These are phyloP conservation scores for Aspidiotus rigidus DNA, from an alignment of 2,888 invertebrate species.

Conservation along the genomic window DNA sequence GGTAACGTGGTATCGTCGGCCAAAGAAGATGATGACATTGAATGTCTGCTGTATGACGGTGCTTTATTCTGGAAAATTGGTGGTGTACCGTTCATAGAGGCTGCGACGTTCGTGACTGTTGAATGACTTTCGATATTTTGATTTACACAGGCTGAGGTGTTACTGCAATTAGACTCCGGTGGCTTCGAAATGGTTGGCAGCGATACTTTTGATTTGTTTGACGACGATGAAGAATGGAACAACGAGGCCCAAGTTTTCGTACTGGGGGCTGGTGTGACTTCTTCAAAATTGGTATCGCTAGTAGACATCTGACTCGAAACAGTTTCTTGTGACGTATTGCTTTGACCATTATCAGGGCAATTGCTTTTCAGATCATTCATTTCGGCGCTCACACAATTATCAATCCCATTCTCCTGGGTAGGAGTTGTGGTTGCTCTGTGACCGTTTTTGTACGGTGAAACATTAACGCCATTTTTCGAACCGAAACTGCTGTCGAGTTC, in stretches of 20 bases:
- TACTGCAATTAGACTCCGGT: neutral
- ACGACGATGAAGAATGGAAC: conserved; percentile 22
- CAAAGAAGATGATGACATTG: conserved; percentile 11
- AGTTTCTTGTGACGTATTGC: conserved; percentile 10
- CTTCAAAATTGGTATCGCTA: conserved; percentile 7
- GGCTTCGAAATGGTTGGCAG: neutral
- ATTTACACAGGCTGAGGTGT: neutral
- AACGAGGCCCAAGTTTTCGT: conserved; percentile 30
- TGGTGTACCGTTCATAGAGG: conserved; percentile 24
- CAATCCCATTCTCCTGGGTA: neutral
- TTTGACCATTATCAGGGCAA: conserved; percentile 9
- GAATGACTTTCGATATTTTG: conserved; percentile 9
- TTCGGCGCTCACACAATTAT: neutral
- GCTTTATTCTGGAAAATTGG: neutral
- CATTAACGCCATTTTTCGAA: neutral
- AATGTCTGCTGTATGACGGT: neutral
- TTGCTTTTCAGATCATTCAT: neutral
- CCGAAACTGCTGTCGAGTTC: neutral
- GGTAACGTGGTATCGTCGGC: conserved; percentile 24
- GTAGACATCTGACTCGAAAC: neutral
- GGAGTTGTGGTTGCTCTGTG: neutral
- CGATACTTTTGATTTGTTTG: conserved; percentile 11
- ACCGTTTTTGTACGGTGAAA: neutral
- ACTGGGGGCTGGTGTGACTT: neutral
- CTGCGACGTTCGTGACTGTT: neutral